Evolutionary conservation across 2,113 vertebrate genomes (phyloP).

Genomic region (Poecilia latipinna): DNA sequence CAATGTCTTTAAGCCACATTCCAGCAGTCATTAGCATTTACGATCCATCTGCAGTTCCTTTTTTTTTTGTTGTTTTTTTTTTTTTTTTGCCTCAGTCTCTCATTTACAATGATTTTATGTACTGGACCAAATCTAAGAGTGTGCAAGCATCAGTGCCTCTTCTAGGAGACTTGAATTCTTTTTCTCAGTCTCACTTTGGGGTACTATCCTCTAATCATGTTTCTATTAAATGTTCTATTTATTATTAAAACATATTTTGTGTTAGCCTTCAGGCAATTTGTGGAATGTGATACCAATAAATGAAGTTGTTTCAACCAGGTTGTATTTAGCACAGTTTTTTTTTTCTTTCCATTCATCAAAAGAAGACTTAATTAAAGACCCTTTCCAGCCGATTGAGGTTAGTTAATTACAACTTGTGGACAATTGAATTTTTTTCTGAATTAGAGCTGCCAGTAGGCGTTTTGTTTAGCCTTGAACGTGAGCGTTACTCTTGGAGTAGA

Average conservation of each 20-base stretch:
- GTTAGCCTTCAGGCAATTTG: background rate
- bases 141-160: background rate
- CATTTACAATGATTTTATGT: conserved; percentile 1
- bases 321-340: conserved; percentile 25
- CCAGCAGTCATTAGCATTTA: background rate
- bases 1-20: background rate
- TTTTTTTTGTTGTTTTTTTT: background rate
- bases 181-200: background rate
- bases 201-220: background rate
- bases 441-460: conserved; percentile 30
- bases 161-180: background rate
- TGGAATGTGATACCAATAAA: conserved; percentile 16
- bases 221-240: conserved; percentile 3
- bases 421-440: conserved; percentile 42
- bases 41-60: background rate
- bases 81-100: background rate
- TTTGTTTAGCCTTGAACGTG: conserved; percentile 18
- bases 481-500: conserved; percentile 19
- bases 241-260: conserved; percentile 9
- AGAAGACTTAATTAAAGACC: conserved; percentile 41
- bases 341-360: conserved; percentile 28
- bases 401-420: conserved; percentile 55
- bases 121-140: background rate
- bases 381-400: conserved; percentile 54
- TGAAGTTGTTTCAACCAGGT: conserved; percentile 15